Evolutionary conservation across 1,140 invertebrate genomes (phyloP).

Genomic region (Cyclina sinensis): DNA sequence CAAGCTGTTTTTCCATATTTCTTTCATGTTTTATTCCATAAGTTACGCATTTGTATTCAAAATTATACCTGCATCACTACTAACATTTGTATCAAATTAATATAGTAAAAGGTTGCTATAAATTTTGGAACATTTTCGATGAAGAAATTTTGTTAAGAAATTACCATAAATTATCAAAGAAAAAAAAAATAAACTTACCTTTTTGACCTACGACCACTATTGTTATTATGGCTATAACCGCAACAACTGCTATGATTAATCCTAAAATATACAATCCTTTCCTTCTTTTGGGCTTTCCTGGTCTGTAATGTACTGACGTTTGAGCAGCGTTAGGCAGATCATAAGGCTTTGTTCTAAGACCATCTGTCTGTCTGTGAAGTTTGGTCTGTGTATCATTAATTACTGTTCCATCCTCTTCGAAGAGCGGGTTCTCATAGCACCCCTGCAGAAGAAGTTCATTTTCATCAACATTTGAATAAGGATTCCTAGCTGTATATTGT

Average conservation of each 20-base stretch:
- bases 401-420: constrained; percentile 62
- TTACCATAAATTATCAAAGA: not conserved
- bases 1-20: too few species aligned
- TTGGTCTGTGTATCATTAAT: constrained; percentile 55
- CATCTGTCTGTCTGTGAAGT: constrained; percentile 55
- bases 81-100: too few species aligned
- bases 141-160: constrained; percentile 1
- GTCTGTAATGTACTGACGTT: constrained; percentile 54
- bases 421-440: constrained; percentile 65
- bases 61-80: too few species aligned
- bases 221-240: constrained; percentile 45
- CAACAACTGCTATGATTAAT: not conserved
- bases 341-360: constrained; percentile 52
- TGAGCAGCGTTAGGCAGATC: constrained; percentile 54
- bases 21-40: too few species aligned
- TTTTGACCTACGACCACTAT: constrained; percentile 53
- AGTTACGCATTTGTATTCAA: too few species aligned
- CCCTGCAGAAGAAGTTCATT: constrained; percentile 63
- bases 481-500: constrained; percentile 23
- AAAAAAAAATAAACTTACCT: constrained; percentile 40
- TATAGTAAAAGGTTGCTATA: too few species aligned
- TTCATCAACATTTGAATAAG: constrained; percentile 53
- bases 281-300: not conserved
- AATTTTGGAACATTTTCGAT: too few species aligned
- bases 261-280: constrained; percentile 37